Evolutionary conservation across 2,888 invertebrate species (phyloP).

Genomic region (Tenthredo distinguenda): DNA sequence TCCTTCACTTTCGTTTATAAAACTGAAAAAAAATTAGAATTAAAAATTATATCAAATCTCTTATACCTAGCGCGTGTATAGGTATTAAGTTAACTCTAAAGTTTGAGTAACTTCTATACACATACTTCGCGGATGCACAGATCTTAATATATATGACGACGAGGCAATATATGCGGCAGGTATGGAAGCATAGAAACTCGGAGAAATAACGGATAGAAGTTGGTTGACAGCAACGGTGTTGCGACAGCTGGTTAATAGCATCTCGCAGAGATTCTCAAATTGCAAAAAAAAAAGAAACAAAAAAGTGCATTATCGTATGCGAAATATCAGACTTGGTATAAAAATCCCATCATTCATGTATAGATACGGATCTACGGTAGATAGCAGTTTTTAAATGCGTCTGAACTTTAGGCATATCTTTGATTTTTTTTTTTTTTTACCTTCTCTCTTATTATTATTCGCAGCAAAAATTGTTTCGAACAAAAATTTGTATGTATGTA

Average conservation of each 20-base stretch:
- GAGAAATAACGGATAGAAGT: slow-evolving; percentile 50
- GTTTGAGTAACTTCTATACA: slow-evolving; percentile 4
- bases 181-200: slow-evolving; percentile 33
- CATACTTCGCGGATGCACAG: background rate
- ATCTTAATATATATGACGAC: background rate
- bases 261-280: slow-evolving; percentile 51
- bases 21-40: background rate
- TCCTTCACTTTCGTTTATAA: background rate
- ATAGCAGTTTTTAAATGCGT: background rate
- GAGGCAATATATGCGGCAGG: slow-evolving; percentile 35
- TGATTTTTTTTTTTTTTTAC: background rate
- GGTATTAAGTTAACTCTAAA: background rate
- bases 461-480: too few species aligned
- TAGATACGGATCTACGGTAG: background rate
- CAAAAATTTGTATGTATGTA: too few species aligned
- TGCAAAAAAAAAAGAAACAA: slow-evolving; percentile 10
- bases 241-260: slow-evolving; percentile 51
- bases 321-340: background rate
- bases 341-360: background rate
- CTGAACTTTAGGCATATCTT: too few species aligned
- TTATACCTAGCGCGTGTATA: background rate
- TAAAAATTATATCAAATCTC: background rate
- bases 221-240: slow-evolving; percentile 48
- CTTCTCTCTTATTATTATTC: background rate
- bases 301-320: background rate